A percentile compares a stretch with the other conserved stretches of the same genome.
These are phyloP conservation scores for Drosophila takahashii DNA, from an alignment of 1,140 invertebrate species.

Conservation along the genomic window DNA sequence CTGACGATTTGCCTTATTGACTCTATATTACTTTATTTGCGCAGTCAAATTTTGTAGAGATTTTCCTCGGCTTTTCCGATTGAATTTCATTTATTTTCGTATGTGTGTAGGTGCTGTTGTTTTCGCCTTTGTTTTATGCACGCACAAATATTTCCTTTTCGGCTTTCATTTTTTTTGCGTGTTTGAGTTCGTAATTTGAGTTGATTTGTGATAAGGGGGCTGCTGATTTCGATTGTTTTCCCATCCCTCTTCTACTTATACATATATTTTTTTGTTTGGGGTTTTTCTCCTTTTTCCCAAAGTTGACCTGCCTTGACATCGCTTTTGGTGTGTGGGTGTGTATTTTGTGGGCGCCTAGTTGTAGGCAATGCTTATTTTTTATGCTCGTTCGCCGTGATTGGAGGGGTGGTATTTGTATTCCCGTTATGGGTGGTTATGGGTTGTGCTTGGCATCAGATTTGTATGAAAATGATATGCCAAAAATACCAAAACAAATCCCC, in stretches of 20 bases:
- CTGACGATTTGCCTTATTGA: slow-evolving; percentile 57
- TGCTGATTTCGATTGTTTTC: slow-evolving; percentile 65
- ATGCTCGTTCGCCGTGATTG: slow-evolving; percentile 53
- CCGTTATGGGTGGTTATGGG: slow-evolving; percentile 28
- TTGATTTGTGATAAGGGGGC: slow-evolving; percentile 71
- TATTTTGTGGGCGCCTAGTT: slow-evolving; percentile 34
- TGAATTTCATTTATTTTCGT: slow-evolving; percentile 52
- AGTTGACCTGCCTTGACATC: slow-evolving; percentile 52
- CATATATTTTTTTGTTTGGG: not conserved
- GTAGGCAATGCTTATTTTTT: slow-evolving; percentile 48
- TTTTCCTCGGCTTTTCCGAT: slow-evolving; percentile 23
- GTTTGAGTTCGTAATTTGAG: slow-evolving; percentile 69
- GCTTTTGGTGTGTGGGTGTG: slow-evolving; percentile 1
- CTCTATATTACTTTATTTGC: slow-evolving; percentile 65
- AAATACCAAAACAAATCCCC: slow-evolving; percentile 43
- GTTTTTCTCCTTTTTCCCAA: not conserved
- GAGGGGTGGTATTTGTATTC: slow-evolving; percentile 13
- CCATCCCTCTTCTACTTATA: slow-evolving; percentile 4
- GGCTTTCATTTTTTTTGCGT: slow-evolving; percentile 24
- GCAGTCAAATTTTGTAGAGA: slow-evolving; percentile 27
- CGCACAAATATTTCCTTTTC: slow-evolving; percentile 58
- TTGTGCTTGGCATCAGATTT: slow-evolving; percentile 62
- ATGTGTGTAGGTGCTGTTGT: slow-evolving; percentile 24
- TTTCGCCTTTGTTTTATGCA: slow-evolving; percentile 61
- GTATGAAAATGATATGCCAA: slow-evolving; percentile 68